Evolutionary conservation across 2,797 vertebrate species (phyloP).

Genomic region (Neopelma chrysocephalum): DNA sequence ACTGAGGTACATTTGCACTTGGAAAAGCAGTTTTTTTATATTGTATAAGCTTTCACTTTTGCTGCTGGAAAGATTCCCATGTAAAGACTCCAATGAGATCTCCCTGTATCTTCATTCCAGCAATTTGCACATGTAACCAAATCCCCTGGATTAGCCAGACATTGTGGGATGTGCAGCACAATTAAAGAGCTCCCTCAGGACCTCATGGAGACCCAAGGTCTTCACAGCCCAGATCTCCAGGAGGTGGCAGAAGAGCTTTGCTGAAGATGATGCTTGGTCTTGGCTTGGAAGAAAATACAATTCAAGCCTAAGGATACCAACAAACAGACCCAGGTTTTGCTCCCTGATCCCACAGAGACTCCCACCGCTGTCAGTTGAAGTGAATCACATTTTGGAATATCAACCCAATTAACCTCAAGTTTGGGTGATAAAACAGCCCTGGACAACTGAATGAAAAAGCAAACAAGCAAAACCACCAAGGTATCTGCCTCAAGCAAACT

Average conservation of each 20-base stretch:
- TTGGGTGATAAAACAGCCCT: neutral
- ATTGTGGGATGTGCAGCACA: neutral
- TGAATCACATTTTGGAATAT: neutral
- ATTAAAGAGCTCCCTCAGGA: neutral
- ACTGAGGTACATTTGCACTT: neutral
- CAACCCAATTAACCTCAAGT: neutral
- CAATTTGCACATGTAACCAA: neutral
- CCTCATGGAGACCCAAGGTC: neutral
- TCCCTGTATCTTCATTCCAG: neutral
- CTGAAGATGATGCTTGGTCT: neutral
- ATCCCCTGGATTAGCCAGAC: neutral
- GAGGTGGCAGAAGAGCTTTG: slow-evolving; percentile 60
- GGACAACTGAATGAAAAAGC: neutral
- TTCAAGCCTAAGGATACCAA: neutral
- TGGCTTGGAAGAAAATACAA: neutral
- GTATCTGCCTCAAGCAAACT: neutral
- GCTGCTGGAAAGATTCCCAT: neutral
- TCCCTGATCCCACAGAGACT: neutral
- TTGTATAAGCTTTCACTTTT: neutral
- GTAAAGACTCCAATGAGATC: neutral
- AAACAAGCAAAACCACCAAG: neutral
- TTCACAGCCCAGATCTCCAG: neutral
- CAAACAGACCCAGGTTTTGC: neutral
- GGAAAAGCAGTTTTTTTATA: neutral
- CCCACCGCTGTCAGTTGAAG: neutral